These are phyloP conservation scores for Varanus komodoensis DNA, from an alignment of 2,113 vertebrate species.

Conservation along the genomic window DNA sequence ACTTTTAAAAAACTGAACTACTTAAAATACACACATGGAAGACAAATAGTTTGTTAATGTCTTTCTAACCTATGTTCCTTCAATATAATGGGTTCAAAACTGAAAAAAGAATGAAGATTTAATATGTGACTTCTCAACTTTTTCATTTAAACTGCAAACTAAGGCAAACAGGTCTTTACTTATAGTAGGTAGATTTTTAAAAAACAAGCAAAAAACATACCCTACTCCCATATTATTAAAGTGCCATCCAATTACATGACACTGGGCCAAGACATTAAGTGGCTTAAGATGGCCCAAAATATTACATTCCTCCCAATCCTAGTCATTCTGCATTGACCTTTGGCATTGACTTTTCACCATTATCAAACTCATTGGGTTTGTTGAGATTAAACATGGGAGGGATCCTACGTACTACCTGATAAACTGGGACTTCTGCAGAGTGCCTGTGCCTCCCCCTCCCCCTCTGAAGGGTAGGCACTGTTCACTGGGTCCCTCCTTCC, in stretches of 20 bases:
- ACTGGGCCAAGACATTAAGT: not conserved
- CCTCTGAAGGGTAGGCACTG: no score
- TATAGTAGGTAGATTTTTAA: constrained; percentile 1
- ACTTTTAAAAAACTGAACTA: constrained; percentile 34
- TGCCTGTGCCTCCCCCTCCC: no score
- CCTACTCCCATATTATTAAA: not conserved
- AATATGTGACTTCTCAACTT: constrained; percentile 38
- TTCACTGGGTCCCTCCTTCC: no score
- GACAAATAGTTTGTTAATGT: not conserved
- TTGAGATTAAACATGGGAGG: not conserved
- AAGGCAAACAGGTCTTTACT: not conserved
- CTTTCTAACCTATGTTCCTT: constrained; percentile 43
- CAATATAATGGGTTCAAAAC: constrained; percentile 40
- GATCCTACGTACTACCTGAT: not conserved
- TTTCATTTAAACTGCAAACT: constrained; percentile 33
- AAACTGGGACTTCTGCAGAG: no score
- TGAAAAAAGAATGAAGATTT: constrained; percentile 46
- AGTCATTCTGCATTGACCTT: not conserved
- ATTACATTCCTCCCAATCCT: not conserved
- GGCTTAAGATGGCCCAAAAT: not conserved
- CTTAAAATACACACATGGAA: constrained; percentile 9
- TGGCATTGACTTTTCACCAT: not conserved
- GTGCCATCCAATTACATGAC: not conserved
- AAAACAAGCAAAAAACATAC: constrained; percentile 4
- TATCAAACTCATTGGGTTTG: not conserved